Evolutionary conservation across 2,113 vertebrate genomes (phyloP), one percentile per base, ranked within the genome.

Genomic region (Danionella cerebrum): DNA sequence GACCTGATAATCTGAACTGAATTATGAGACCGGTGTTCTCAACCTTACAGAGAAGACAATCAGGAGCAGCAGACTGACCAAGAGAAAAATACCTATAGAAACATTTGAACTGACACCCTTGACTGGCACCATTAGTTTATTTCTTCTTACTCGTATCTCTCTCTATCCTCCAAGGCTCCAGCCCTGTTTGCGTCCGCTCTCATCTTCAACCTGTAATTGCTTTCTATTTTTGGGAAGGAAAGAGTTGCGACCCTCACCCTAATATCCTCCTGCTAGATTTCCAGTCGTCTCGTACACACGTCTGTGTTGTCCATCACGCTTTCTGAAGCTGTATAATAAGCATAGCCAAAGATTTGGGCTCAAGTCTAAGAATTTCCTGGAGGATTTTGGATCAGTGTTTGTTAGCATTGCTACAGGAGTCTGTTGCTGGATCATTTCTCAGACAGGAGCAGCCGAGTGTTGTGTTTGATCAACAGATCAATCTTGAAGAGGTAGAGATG

Each of bases 191-290:
- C 33, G n/a, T 58, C 57, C 31, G n/a, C 16, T 68, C 33, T 70
- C 65, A 67, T 69, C 75, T 80, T 54, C 47, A 73, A 57, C 69
- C 76, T 75, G 67, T 74, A 85, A 85, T 82, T 84, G 74, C 65
- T 78, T 82, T 85, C 80, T 87, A 79, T 84, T 84, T 86, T 69
- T 13, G 69, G 63, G 36, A 21, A 19, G 27, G 41, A 57, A 53
- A 38, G 41, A 44, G 58, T 62, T 41, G 52, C 7, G 83, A 75
- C 84, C 89, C 87, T 87, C 86, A 87, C 84, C 84, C 87, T 76
- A 83, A 89, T 80, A 79, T 87, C 87, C 81, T 78, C 80, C 66
- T 83, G 55, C 81, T 79, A 84, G 79, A 80, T 82, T 71, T 82
- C 85, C 33, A 38, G 3, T 35, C 10, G 4, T 27, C 58, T 59